phyloP scores from a whole-genome alignment of 2,797 vertebrate genomes.

The Rhinatrema bivittatum region DNA sequence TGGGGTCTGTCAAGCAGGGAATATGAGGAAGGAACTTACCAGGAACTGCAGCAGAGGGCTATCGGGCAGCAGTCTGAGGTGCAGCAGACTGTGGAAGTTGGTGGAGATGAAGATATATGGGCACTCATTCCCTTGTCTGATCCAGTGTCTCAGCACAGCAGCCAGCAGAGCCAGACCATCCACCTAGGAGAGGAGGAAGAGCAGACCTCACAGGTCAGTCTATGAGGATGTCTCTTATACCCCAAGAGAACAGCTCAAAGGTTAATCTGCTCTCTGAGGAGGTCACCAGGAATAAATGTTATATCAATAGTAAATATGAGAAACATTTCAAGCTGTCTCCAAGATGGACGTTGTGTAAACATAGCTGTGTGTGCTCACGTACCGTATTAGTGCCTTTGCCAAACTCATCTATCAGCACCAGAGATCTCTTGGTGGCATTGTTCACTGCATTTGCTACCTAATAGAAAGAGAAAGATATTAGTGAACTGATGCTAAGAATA shows the following conservation, averaged over 20 bases:
- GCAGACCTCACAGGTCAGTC: not conserved
- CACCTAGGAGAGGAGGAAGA: conserved; percentile 45
- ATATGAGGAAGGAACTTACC: conserved; percentile 51
- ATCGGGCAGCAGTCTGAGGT: conserved; percentile 74
- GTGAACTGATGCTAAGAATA: too few relatives aligned
- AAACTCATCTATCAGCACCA: conserved; percentile 95
- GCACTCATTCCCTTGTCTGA: conserved; percentile 60
- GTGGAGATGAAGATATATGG: conserved; percentile 85
- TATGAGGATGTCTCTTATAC: too few relatives aligned
- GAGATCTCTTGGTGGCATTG: conserved; percentile 77
- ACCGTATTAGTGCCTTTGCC: conserved; percentile 96
- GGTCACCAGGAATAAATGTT: too few relatives aligned
- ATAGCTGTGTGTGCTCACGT: too few relatives aligned
- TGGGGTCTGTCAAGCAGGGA: too few relatives aligned
- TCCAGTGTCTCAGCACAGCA: conserved; percentile 79
- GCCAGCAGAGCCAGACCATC: conserved; percentile 87
- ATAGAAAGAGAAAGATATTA: not conserved
- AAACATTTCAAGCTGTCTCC: too few relatives aligned
- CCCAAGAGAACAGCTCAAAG: too few relatives aligned
- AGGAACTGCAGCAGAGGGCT: conserved; percentile 71
- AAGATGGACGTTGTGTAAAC: too few relatives aligned
- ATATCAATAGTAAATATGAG: too few relatives aligned
- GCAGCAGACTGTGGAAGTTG: conserved; percentile 88
- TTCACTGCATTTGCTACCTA: conserved; percentile 87
- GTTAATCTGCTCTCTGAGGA: too few relatives aligned